Base-by-base conservation (phyloP, 1,140 invertebrate species). In the Drosophila erecta region DNA sequence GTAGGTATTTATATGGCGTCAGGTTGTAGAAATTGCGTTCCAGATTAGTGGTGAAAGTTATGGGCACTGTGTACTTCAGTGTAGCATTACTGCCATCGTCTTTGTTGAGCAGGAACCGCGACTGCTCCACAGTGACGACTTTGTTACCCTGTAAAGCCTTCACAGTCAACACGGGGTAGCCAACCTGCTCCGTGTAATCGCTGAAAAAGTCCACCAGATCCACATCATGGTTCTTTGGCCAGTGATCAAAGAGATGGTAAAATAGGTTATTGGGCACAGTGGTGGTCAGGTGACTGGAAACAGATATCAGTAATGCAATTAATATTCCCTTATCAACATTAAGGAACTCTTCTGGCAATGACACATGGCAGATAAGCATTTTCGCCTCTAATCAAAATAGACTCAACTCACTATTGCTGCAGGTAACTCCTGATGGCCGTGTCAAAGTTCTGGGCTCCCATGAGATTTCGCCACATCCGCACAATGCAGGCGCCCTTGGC, bases 101-200 rank as follows among this genome's bases (percentile, higher is more conserved):
- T 10, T 92, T 93, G 49, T 91, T 79, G 0, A 94, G 37, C n/a
- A 94, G 81, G 66, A 94, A 95, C 11, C 94, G 93, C 75, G 92
- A 47, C 83, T 95, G 93, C 3, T 41, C 59, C 2, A 93, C 49
- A 1, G n/a, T 15, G 6, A 65, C 49, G 0, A 35, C 22, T 1
- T 15, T 64, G 2, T 65, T 49, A 3, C 70, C 43, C 11, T 30
- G 30, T 10, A 30, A 30, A 6, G 6, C 10, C 10, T 91, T 92
- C 2, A 97, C 95, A 2, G 93, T 94, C 0, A 98, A 87, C 0
- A 98, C 93, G 0, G 98, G 98, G 86, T 95, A 98, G 2, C 98
- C 98, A 95, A 96, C 98, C 93, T 99, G 97, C 20, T 94, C 93
- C 0, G 96, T 98, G 96, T 97, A 99, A 0, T 97, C 98, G 53